A percentile compares a stretch with the other conserved stretches of the same genome.
phyloP scores from a whole-genome alignment of 2,113 vertebrate species.

The Callionymus lyra region DNA sequence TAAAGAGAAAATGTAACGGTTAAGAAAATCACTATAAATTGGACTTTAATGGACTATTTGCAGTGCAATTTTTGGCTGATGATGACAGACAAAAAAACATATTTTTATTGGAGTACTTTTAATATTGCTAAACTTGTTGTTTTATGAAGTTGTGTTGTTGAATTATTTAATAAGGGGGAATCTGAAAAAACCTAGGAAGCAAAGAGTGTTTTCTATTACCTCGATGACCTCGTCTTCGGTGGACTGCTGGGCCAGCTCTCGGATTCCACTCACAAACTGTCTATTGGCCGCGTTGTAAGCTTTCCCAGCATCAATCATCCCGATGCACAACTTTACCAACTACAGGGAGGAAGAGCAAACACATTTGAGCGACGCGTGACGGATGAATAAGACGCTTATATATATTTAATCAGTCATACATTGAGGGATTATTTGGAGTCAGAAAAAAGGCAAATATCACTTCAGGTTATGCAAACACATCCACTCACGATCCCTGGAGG shows the following conservation, averaged over 20 bases:
- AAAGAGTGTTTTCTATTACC: constrained; percentile 61
- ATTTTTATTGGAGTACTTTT: too few relatives aligned
- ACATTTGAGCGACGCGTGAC: background rate
- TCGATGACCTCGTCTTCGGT: constrained; percentile 86
- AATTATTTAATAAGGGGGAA: too few relatives aligned
- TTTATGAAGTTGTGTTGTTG: too few relatives aligned
- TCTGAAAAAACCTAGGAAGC: too few relatives aligned
- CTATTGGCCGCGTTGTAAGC: constrained; percentile 93
- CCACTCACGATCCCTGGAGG: constrained; percentile 12
- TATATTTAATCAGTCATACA: background rate
- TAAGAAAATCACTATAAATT: too few relatives aligned
- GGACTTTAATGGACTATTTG: too few relatives aligned
- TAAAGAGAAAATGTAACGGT: too few relatives aligned
- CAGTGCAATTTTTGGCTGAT: too few relatives aligned
- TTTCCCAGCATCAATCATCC: constrained; percentile 96
- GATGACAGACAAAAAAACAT: too few relatives aligned
- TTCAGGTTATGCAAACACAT: constrained; percentile 38
- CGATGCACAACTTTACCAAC: constrained; percentile 96
- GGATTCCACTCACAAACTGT: constrained; percentile 91
- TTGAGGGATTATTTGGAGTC: background rate
- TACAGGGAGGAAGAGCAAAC: constrained; percentile 30
- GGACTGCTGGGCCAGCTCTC: constrained; percentile 90
- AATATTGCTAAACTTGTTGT: too few relatives aligned
- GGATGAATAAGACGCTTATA: background rate
- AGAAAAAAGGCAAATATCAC: constrained; percentile 20